Conservation (phyloP, 2,797 vertebrate species). For the Mus spretus region DNA sequence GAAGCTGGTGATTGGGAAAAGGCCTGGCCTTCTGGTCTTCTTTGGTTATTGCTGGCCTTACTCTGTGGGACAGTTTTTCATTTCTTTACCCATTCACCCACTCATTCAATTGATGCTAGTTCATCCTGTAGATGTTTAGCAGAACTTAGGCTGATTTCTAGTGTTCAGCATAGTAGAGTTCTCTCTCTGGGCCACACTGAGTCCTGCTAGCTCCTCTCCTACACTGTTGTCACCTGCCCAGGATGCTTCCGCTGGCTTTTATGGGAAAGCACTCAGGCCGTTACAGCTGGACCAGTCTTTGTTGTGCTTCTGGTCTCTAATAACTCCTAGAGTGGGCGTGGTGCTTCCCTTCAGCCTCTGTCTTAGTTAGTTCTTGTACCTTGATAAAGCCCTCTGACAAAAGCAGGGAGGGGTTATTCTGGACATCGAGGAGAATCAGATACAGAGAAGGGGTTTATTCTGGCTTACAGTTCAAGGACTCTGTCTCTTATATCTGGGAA, state of each 20-base stretch:
- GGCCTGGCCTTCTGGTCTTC: background rate
- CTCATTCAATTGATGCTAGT: background rate
- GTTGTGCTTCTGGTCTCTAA: background rate
- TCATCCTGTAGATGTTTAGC: background rate
- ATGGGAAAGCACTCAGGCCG: no score
- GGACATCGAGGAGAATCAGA: background rate
- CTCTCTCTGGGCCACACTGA: background rate
- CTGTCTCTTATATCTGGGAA: background rate
- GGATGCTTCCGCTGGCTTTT: background rate
- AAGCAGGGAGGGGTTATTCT: background rate
- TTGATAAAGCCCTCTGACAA: background rate
- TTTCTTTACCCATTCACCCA: background rate
- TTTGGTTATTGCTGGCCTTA: background rate
- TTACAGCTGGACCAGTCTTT: no score
- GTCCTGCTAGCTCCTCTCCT: background rate
- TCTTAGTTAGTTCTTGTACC: background rate
- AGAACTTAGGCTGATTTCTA: no score
- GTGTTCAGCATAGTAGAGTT: background rate
- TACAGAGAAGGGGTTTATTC: background rate
- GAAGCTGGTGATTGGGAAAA: background rate
- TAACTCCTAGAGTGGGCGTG: background rate
- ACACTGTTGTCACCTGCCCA: fast-evolving
- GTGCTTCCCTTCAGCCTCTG: background rate
- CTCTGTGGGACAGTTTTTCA: background rate
- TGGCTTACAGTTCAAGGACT: background rate